Evolutionary conservation across 2,888 invertebrate species (phyloP).

Genomic region (Lasiommata megera): DNA sequence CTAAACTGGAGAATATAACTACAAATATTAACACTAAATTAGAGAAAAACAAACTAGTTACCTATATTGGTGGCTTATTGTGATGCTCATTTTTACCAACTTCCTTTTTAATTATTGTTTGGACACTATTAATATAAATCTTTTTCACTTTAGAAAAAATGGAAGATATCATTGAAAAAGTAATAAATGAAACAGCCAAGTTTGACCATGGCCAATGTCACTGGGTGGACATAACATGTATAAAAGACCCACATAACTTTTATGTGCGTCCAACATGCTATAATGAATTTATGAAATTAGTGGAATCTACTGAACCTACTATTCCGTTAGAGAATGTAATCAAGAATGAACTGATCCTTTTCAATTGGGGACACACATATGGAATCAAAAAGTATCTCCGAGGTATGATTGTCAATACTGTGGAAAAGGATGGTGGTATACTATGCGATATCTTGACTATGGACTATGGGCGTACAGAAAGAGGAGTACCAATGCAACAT

Average conservation of each 20-base stretch:
- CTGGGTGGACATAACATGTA: constrained; percentile 39
- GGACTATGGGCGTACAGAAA: constrained; percentile 43
- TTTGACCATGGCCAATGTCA: constrained; percentile 21
- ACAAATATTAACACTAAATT: too few relatives aligned
- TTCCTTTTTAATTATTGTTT: too few relatives aligned
- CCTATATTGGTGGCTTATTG: too few relatives aligned
- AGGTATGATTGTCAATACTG: constrained; percentile 24
- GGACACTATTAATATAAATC: too few relatives aligned
- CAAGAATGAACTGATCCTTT: constrained; percentile 15
- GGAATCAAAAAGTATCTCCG: constrained; percentile 16
- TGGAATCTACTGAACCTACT: constrained; percentile 6
- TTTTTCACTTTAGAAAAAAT: constrained; percentile 20
- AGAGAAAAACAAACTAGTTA: too few relatives aligned
- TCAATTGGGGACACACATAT: constrained; percentile 4
- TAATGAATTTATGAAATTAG: not conserved
- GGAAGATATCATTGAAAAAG: constrained; percentile 14
- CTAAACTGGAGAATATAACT: too few relatives aligned
- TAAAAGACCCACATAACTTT: constrained; percentile 38
- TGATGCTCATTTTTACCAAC: not conserved
- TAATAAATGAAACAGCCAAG: constrained; percentile 16
- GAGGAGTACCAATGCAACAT: constrained; percentile 29
- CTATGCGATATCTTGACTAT: constrained; percentile 39
- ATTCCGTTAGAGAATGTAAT: not conserved
- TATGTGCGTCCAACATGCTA: constrained; percentile 35
- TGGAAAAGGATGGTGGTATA: constrained; percentile 22